Conservation (phyloP, 2,797 vertebrate species). For the Coccyzus lansbergi region DNA sequence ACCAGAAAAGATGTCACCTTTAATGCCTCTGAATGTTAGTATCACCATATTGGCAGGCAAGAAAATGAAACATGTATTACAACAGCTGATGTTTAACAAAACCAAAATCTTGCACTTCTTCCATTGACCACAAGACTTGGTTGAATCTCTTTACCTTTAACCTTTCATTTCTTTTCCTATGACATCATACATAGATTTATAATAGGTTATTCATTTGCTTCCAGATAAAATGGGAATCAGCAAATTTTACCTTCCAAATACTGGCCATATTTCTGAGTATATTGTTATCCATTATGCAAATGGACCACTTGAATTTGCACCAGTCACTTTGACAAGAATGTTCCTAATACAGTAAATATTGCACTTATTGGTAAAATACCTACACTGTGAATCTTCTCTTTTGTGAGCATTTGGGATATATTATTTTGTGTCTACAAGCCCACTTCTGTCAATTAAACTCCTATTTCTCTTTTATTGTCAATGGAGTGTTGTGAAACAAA, state of each 20-base stretch:
- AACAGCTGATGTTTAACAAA: too few relatives aligned
- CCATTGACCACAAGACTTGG: too few relatives aligned
- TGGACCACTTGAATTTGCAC: not conserved
- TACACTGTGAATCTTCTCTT: not conserved
- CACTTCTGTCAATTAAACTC: not conserved
- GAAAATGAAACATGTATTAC: too few relatives aligned
- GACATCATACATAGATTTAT: too few relatives aligned
- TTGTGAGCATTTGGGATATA: not conserved
- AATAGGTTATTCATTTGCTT: too few relatives aligned
- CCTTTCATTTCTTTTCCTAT: too few relatives aligned
- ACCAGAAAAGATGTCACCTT: not conserved
- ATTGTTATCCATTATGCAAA: not conserved
- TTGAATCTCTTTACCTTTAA: too few relatives aligned
- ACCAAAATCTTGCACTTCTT: too few relatives aligned
- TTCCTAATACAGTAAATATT: not conserved
- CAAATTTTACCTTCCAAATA: not conserved
- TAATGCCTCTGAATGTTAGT: not conserved
- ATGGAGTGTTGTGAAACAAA: not conserved
- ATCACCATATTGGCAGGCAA: too few relatives aligned
- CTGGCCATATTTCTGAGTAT: not conserved
- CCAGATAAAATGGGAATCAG: not conserved
- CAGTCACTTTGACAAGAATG: not conserved
- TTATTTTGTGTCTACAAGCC: not conserved
- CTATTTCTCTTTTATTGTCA: not conserved
- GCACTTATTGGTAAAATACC: not conserved